Evolutionary conservation across 2,888 invertebrate genomes (phyloP).

Genomic region (Tiphia femorata): DNA sequence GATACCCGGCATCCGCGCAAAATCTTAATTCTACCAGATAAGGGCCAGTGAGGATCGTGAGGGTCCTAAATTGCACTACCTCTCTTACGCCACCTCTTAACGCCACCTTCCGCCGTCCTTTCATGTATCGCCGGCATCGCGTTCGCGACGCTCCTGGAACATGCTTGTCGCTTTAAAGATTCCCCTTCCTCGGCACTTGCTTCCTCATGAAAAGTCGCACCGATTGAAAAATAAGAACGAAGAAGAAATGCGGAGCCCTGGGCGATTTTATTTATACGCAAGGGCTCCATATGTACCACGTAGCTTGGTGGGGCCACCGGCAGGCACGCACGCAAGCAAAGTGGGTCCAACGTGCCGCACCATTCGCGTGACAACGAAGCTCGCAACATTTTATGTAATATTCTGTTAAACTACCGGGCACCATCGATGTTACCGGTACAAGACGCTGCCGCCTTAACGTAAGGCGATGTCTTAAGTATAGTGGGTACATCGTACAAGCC

Average conservation of each 20-base stretch:
- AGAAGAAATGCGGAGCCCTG: no score
- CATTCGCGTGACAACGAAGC: slow-evolving; percentile 28
- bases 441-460: no score
- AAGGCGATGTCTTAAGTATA: no score
- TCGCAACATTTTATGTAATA: slow-evolving; percentile 24
- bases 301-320: background rate
- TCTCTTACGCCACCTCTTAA: no score
- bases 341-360: background rate
- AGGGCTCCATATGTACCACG: background rate
- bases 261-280: background rate
- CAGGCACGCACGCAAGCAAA: background rate
- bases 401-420: slow-evolving; percentile 16
- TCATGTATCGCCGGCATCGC: background rate
- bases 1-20: background rate
- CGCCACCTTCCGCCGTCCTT: background rate
- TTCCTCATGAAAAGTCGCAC: background rate
- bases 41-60: no score
- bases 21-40: slow-evolving; percentile 3
- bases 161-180: background rate
- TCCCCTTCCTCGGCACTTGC: background rate
- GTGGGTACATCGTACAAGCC: no score
- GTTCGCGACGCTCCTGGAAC: no score
- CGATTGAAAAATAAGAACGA: no score
- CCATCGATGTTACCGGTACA: no score
- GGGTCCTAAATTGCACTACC: no score